Base-by-base conservation (phyloP, 2,888 invertebrate genomes). In the Vanessa cardui region DNA sequence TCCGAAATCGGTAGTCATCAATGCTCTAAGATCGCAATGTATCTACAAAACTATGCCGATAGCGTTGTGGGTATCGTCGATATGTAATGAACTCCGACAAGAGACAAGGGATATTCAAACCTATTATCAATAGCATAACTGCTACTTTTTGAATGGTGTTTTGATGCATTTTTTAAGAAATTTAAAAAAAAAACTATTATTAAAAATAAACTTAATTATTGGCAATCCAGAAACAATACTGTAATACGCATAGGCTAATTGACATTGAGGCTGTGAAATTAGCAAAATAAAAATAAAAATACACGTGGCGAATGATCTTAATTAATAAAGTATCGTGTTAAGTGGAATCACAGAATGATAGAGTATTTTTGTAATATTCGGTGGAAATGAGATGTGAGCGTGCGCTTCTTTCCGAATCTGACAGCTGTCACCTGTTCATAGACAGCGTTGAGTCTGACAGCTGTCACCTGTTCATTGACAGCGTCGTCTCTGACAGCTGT, bases 221-320 rank as follows among this genome's bases (percentile, higher is more conserved):
- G 92, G 91, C 91, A 89, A 88, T 87, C 84, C 92, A 90, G 88
- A 90, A 90, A 90, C 91, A 92, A 89, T 92, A 92, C 91, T 89
- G 85, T 91, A 86, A 88, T 90, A 90, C 85, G 90, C 89, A 92
- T 93, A 93, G 93, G 93, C 93, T 93, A 93, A 92, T 92, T 90
- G 86, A 90, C 88, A 89, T 88, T 88, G 90, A 87, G 93, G 93
- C 93, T 93, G 93, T 93, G 93, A 93, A 88, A 90, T 92, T 93
- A 93, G 93, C 93, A 90, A 92, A 92, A 86, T 87, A 85, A 85
- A 83, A 85, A 83, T 82, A 84, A 84, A 33, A 82, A 78, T 80
- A 83, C 86, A 85, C 83, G 88, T 86, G 89, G 85, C 86, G 87
- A 86, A 88, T 83, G 88, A 88, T 87, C 86, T 85, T 86, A 84